These are phyloP conservation scores for Oreocharis arfaki DNA, from an alignment of 2,113 vertebrate genomes.

Conservation along the genomic window DNA sequence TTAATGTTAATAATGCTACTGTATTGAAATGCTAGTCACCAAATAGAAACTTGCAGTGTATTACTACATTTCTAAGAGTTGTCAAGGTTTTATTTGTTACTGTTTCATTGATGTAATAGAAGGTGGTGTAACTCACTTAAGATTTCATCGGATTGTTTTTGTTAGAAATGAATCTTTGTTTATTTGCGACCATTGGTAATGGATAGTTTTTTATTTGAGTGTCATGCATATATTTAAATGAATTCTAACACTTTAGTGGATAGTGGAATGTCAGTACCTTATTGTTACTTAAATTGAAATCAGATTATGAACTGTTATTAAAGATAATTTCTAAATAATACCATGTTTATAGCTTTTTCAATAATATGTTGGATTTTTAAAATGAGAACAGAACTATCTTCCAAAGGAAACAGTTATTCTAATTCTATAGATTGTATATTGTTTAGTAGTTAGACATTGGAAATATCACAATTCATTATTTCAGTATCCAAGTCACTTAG, in stretches of 20 bases:
- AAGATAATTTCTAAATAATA: background rate
- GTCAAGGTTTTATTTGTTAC: background rate
- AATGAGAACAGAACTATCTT: background rate
- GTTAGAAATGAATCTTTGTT: background rate
- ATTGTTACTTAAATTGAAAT: background rate
- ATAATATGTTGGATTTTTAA: background rate
- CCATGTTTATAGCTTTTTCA: background rate
- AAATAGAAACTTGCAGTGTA: background rate
- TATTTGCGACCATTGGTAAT: background rate
- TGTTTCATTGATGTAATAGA: background rate
- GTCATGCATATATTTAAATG: background rate
- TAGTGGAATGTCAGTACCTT: background rate
- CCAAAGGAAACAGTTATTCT: background rate
- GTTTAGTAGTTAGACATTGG: background rate
- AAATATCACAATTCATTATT: background rate
- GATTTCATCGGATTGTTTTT: background rate
- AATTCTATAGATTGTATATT: background rate
- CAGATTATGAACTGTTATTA: background rate
- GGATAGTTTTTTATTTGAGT: background rate
- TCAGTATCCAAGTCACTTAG: background rate
- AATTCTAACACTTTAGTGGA: background rate
- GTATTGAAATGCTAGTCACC: background rate
- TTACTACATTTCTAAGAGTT: background rate
- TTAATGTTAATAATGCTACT: background rate
- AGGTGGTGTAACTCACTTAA: background rate